phyloP scores from a whole-genome alignment of 23 tunicate genomes.

The Trididemnum miniatum region DNA sequence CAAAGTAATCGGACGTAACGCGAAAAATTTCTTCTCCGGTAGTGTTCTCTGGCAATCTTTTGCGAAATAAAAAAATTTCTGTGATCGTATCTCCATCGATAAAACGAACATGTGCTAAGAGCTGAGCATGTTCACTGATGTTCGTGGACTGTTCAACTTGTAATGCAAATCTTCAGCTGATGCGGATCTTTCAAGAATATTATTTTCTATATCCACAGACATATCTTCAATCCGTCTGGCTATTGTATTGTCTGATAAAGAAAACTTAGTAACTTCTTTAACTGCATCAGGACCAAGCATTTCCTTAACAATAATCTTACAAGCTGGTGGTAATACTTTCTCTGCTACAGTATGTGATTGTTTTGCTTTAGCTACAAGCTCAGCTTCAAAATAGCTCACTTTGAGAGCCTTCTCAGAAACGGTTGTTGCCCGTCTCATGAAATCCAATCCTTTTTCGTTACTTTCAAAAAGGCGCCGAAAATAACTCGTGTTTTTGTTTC shows the following conservation, averaged over 20 bases:
- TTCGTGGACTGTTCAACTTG: slow-evolving; percentile 43
- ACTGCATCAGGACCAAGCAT: slow-evolving; percentile 61
- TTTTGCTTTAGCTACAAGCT: slow-evolving; percentile 53
- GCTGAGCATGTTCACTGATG: slow-evolving; percentile 47
- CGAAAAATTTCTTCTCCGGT: slow-evolving; percentile 42
- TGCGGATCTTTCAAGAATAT: slow-evolving; percentile 19
- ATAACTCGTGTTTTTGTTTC: slow-evolving; percentile 32
- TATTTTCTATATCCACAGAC: slow-evolving; percentile 33
- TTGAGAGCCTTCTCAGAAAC: slow-evolving; percentile 25
- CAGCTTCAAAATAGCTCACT: slow-evolving; percentile 38
- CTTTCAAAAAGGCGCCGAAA: slow-evolving; percentile 33
- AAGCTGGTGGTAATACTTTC: slow-evolving; percentile 45
- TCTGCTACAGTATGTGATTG: slow-evolving; percentile 59
- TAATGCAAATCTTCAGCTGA: slow-evolving; percentile 43
- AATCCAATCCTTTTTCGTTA: slow-evolving; percentile 21
- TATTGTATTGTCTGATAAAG: slow-evolving; percentile 41
- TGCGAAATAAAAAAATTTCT: slow-evolving; percentile 33
- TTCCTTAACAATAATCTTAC: slow-evolving; percentile 49
- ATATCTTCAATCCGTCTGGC: slow-evolving; percentile 44
- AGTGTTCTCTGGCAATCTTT: slow-evolving; percentile 26
- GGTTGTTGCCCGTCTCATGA: slow-evolving; percentile 46
- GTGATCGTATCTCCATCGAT: slow-evolving; percentile 39
- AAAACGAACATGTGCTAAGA: slow-evolving; percentile 41
- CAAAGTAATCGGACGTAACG: slow-evolving; percentile 27
- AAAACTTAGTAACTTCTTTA: slow-evolving; percentile 34